Conservation (phyloP, 2,113 vertebrate species). For the Heterocephalus glaber region DNA sequence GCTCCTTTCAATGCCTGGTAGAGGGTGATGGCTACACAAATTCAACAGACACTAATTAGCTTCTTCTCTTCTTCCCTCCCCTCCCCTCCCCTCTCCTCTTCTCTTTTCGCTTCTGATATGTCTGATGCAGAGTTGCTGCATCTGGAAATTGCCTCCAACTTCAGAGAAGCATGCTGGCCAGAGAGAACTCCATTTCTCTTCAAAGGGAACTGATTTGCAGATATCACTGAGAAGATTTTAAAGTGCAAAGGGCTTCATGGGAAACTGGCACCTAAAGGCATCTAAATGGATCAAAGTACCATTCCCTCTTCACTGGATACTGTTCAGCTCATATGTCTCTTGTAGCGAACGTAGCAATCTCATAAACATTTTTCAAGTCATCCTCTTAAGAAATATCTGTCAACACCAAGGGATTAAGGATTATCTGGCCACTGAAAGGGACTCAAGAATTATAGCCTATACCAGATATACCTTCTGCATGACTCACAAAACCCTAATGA, state of each 20-base stretch:
- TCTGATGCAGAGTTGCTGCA: not conserved
- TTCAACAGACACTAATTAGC: not conserved
- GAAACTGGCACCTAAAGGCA: conserved; percentile 20
- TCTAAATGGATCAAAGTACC: not conserved
- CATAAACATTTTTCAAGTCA: conserved; percentile 5
- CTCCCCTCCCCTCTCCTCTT: too few species aligned
- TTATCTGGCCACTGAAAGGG: not conserved
- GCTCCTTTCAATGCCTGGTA: not conserved
- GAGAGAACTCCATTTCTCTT: not conserved
- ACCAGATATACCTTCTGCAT: not conserved
- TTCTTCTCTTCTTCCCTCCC: too few species aligned
- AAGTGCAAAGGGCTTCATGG: not conserved
- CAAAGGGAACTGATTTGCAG: not conserved
- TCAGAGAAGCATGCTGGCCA: not conserved
- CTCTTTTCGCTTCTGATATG: not conserved
- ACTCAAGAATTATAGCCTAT: not conserved
- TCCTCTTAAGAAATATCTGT: not conserved
- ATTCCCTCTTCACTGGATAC: not conserved
- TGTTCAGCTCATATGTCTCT: not conserved
- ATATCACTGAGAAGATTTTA: not conserved
- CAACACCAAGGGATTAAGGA: not conserved
- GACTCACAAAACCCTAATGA: not conserved
- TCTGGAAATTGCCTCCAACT: conserved; percentile 36
- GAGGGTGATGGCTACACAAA: not conserved
- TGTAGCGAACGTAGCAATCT: not conserved